phyloP scores from a whole-genome alignment of 2,113 vertebrate genomes.

The Parus major region DNA sequence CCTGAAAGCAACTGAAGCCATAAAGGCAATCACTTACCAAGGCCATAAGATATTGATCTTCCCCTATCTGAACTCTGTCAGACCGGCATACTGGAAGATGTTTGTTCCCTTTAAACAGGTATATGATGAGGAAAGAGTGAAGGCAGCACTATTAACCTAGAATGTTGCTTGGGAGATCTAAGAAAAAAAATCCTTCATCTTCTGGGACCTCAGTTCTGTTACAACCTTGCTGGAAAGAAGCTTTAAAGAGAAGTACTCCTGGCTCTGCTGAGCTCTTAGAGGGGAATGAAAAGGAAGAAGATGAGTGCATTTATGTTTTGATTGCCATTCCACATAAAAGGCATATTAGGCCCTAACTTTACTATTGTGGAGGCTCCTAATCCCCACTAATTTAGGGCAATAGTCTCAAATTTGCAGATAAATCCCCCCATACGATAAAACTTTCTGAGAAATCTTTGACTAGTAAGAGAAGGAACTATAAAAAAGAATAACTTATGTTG shows the following conservation, averaged over 20 bases:
- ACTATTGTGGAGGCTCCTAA: background rate
- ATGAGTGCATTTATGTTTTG: background rate
- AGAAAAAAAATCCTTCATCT: slow-evolving; percentile 27
- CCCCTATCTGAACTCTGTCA: background rate
- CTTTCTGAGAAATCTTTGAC: background rate
- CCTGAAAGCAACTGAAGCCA: slow-evolving; percentile 20
- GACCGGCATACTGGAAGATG: background rate
- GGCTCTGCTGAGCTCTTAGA: background rate
- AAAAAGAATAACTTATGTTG: background rate
- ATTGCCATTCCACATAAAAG: background rate
- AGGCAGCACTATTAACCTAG: slow-evolving; percentile 13
- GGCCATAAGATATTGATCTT: slow-evolving; percentile 54
- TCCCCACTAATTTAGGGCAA: background rate
- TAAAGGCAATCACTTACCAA: slow-evolving; percentile 26
- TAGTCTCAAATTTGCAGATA: background rate
- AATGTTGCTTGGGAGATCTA: slow-evolving; percentile 26
- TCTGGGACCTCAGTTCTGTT: background rate
- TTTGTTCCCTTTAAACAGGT: slow-evolving; percentile 42
- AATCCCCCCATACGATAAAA: background rate
- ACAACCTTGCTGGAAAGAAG: background rate
- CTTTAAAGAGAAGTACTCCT: slow-evolving; percentile 7
- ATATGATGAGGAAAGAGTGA: slow-evolving; percentile 14
- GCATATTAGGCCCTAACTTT: background rate
- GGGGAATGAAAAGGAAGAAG: background rate
- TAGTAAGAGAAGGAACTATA: background rate